These are phyloP conservation scores for Gadus chalcogrammus DNA, from an alignment of 2,113 vertebrate species.

Conservation along the genomic window DNA sequence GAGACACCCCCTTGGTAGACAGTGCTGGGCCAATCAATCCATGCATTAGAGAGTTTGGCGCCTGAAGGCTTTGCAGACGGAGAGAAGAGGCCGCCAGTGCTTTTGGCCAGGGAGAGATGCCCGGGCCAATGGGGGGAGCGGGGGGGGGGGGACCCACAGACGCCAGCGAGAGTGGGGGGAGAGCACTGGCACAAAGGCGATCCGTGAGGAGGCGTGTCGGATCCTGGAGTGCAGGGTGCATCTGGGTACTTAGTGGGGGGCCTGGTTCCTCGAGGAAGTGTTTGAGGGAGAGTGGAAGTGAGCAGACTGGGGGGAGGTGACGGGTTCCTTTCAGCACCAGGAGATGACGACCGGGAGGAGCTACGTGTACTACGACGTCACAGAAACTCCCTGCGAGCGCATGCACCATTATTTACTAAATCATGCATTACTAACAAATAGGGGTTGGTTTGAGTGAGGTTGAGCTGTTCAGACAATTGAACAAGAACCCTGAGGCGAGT, in stretches of 20 bases:
- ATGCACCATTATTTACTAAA: too few species aligned
- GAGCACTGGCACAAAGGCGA: conserved; percentile 5
- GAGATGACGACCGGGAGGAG: conserved; percentile 4
- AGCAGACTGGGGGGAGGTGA: conserved; percentile 31
- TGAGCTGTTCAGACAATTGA: not conserved
- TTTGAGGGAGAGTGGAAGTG: conserved; percentile 16
- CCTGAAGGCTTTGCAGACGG: not conserved
- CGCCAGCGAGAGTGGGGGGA: conserved; percentile 12
- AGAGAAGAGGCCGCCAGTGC: conserved; percentile 7
- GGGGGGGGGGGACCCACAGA: conserved; percentile 8
- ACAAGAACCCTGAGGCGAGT: conserved; percentile 6
- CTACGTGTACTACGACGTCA: too few species aligned
- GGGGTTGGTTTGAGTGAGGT: not conserved
- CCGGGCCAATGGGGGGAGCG: conserved; percentile 9
- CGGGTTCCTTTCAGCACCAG: conserved; percentile 12
- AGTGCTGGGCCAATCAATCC: not conserved
- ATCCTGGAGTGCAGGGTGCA: conserved; percentile 51
- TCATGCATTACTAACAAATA: not conserved
- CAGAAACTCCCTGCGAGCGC: too few species aligned
- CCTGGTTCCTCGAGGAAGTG: conserved; percentile 47
- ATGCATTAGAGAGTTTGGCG: not conserved
- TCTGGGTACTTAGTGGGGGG: conserved; percentile 59
- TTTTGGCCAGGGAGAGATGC: conserved; percentile 1
- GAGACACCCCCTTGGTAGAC: not conserved
- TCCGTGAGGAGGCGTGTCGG: conserved; percentile 36